Evolutionary conservation across 2,888 invertebrate species (phyloP).

Genomic region (Latrodectus elegans): DNA sequence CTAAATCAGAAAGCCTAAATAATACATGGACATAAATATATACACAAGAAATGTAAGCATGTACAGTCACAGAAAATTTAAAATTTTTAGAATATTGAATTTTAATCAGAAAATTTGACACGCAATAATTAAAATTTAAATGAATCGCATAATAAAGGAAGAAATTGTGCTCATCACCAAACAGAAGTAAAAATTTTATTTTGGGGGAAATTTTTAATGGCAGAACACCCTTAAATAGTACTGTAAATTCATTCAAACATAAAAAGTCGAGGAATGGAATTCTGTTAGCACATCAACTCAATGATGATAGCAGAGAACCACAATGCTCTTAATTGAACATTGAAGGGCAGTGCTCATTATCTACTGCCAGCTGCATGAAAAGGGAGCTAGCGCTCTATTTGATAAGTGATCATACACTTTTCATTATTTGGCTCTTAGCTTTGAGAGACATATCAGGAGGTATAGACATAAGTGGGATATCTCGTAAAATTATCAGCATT

Average conservation of each 20-base stretch:
- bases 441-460: constrained; percentile 66
- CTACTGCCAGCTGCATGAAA: constrained; percentile 58
- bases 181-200: constrained; percentile 44
- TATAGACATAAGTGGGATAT: constrained; percentile 67
- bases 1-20: constrained; percentile 53
- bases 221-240: constrained; percentile 37
- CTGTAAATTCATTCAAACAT: constrained; percentile 29
- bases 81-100: neutral
- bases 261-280: constrained; percentile 36
- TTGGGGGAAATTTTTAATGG: constrained; percentile 25
- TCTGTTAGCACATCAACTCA: constrained; percentile 26
- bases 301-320: constrained; percentile 30
- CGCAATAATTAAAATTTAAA: neutral
- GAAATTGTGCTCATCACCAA: constrained; percentile 49
- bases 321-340: constrained; percentile 19
- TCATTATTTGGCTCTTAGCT: constrained; percentile 51
- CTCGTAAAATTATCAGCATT: constrained; percentile 63
- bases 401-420: constrained; percentile 69
- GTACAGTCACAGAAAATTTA: constrained; percentile 26
- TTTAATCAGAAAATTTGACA: neutral
- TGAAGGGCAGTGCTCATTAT: constrained; percentile 41
- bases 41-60: constrained; percentile 44
- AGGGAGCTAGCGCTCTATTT: constrained; percentile 59
- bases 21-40: constrained; percentile 30
- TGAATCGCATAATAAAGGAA: constrained; percentile 23